Base-by-base conservation (phyloP, 2,113 vertebrate species). In the Amazona vittata region DNA sequence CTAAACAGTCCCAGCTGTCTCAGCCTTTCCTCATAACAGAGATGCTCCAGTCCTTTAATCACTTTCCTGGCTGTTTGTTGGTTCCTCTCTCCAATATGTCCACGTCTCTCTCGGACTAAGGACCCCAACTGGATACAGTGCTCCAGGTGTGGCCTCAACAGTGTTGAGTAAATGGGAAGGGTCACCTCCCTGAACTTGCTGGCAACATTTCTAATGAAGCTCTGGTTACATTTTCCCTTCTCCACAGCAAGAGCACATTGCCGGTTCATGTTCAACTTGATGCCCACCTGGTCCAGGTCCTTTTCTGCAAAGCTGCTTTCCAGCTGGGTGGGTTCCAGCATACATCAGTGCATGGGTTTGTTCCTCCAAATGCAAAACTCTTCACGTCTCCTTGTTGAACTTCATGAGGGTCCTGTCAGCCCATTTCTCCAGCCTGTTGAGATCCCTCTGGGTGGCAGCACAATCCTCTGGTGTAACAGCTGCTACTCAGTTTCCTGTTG, bases 261-360 rank as follows among this genome's bases (percentile, higher is more conserved):
- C 13, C 26, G 28, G 14, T 6, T 64, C 22, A 8, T 15, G 26
- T 33, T 74, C 39, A 41, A 5, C 53, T 17, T 55, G 25, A 6
- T 12, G 55, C 10, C 60, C 46, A 86, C 7, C 11, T 65, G 33
- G 33, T 4, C n/a, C n/a, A 6, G 4, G 2, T 10, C 22, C 20
- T 83, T 53, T 46, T 35, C 57, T 67, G 43, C 37, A 68, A 62
- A 67, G 41, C 57, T 74, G 13, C 21, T 71, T 9, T 33, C 50
- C 24, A 13, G 31, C 24, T 64, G n/a, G 13, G 29, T 67, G 15
- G 10, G 6, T 19, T 16, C 29, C 39, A 50, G 35, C 13, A 55
- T 10, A 21, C 2, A 6, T 1, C 25, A 10, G 22, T 31, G 22
- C 29, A n/a, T 21, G 14, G 11, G 4, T 2, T 4, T 74, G 17